Evolutionary conservation across 2,888 invertebrate genomes (phyloP), one percentile per base, ranked within the genome.

Genomic region (Nomada goodeniana): DNA sequence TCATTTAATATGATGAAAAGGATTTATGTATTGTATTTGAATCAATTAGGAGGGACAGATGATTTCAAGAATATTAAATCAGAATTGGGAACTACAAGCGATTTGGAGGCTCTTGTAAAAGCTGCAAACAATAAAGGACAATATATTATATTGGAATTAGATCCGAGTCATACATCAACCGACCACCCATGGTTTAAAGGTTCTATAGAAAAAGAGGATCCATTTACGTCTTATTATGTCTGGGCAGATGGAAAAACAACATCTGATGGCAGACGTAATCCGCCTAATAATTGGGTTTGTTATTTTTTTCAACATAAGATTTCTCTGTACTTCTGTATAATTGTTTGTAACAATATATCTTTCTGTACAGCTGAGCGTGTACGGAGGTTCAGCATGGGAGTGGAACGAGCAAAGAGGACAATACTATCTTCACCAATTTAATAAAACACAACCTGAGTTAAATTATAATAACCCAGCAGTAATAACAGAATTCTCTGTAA

Each of bases 361-460:
- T 64, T 60, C 20, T 57, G 23, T 10, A 13, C 74, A 95, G 95
- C 67, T 94, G 26, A 95, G 95, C 85, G 93, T 95, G 3, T 94
- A 94, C 86, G 95, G 95, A 80, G 95, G 94, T 13, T 94, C 96
- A 0, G 96, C 97, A 0, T 98, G 98, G 98, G 94, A 94, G 53
- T 97, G 95, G 94, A 96, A 96, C 78, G 94, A 94, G 0, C 90
- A 91, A 1, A 95, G 97, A 75, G 91, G 95, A 44, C 95, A 97
- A 92, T 98, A 95, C 94, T 98, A 98, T 92, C 95, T 98, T 70
- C 97, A 98, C 80, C 97, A 97, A 89, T 97, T 96, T 89, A 95
- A 95, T 0, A 93, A 92, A 0, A 94, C 95, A 20, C 96, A 96
- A 89, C 97, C 98, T 0, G 98, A 98, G 92, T 95, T 99, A 5